Conservation (phyloP, 1,140 invertebrate species). For the Cecropterus lyciades region DNA sequence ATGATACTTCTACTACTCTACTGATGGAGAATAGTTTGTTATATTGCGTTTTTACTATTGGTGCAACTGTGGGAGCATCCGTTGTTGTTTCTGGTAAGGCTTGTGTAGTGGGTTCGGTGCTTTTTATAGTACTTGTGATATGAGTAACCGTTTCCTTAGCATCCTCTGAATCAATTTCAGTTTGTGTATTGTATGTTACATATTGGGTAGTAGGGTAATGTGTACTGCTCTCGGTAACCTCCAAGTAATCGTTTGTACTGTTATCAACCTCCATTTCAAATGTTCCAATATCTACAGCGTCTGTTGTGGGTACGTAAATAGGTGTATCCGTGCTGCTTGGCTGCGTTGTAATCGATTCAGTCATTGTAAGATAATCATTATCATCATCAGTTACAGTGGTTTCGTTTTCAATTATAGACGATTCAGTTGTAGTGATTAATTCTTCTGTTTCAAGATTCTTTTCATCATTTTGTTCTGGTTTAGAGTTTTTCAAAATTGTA, state of each 20-base stretch:
- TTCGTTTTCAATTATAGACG: slow-evolving; percentile 43
- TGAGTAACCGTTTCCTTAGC: slow-evolving; percentile 25
- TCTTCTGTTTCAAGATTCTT: slow-evolving; percentile 19
- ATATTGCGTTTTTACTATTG: slow-evolving; percentile 80
- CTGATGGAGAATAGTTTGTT: slow-evolving; percentile 87
- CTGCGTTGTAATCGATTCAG: slow-evolving; percentile 48
- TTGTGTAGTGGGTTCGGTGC: slow-evolving; percentile 48
- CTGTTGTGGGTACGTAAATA: slow-evolving; percentile 44
- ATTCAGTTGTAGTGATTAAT: slow-evolving; percentile 34
- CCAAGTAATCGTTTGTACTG: slow-evolving; percentile 70
- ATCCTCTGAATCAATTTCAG: slow-evolving; percentile 43
- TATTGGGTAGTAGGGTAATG: slow-evolving; percentile 53
- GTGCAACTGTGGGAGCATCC: slow-evolving; percentile 51
- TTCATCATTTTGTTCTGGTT: slow-evolving; percentile 22
- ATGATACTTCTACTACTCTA: slow-evolving; percentile 87
- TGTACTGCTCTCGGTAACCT: slow-evolving; percentile 55
- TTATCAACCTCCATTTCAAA: slow-evolving; percentile 57
- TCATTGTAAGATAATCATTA: slow-evolving; percentile 59
- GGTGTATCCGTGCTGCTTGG: slow-evolving; percentile 37
- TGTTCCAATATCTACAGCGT: slow-evolving; percentile 52
- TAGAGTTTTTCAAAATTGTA: slow-evolving; percentile 38
- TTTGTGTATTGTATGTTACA: slow-evolving; percentile 41
- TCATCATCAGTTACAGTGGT: slow-evolving; percentile 55
- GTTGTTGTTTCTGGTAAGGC: slow-evolving; percentile 51
- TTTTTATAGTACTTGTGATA: slow-evolving; percentile 9